Evolutionary conservation across 2,888 invertebrate species (phyloP), one percentile per base, ranked within the genome.

Genomic region (Drosophila birchii): DNA sequence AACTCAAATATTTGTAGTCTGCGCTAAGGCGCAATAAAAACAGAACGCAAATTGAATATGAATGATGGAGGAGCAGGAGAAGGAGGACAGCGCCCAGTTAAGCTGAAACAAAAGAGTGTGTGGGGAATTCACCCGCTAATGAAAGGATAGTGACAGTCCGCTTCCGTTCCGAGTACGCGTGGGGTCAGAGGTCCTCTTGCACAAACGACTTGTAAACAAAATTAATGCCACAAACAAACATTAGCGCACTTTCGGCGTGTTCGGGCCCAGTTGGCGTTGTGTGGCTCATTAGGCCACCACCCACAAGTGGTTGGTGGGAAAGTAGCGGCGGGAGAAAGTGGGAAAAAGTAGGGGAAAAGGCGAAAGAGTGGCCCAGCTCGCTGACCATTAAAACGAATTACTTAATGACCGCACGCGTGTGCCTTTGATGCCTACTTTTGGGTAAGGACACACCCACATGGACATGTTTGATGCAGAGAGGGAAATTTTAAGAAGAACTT

Each of bases 121-220:
- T 60, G 59, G 57, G 78, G 6, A 26, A 20, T 12, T 41, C 20
- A 18, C 38, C 38, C 71, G 80, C 74, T 76, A 85, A 87, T 78
- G 86, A 57, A 88, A 68, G 56, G 78, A 57, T 79, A 73, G 73
- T 70, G 76, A 85, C 86, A 83, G 78, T 53, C 47, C 23, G 58
- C 44, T 76, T 53, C 47, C 34, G 34, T 12, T 20, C 18, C 34
- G 36, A 44, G 38, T n/a, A 12, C 32, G 20, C 9, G 14, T 11
- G 3, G 14, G 20, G 6, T 51, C 9, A 49, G 41, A 55, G 41
- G 56, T 26, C 32, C 54, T 45, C 51, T 34, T 69, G 75, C 82
- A 79, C 77, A 82, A 84, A 88, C 84, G 79, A 88, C 87, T 86
- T 86, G 85, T 81, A 89, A 87, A 89, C 85, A 89, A 84, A 86